Evolutionary conservation across 2,797 vertebrate genomes (phyloP).

Genomic region (Anableps anableps): DNA sequence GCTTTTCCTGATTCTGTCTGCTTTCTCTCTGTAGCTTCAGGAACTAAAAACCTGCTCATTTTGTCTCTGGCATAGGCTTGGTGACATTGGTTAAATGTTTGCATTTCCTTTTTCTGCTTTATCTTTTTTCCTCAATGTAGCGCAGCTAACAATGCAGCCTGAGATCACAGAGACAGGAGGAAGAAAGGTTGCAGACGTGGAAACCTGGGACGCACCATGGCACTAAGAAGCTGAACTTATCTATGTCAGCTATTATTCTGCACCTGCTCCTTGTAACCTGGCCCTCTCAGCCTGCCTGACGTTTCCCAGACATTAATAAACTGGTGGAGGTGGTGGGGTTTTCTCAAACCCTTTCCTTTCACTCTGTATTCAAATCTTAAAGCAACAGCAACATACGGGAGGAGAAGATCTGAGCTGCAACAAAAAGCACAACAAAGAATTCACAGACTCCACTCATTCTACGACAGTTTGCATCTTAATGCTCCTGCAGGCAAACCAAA

Average conservation of each 20-base stretch:
- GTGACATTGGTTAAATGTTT: too few relatives aligned
- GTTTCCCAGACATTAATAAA: slow-evolving; percentile 61
- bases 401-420: slow-evolving; percentile 22
- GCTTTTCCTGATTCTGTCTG: too few relatives aligned
- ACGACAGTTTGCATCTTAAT: slow-evolving; percentile 34
- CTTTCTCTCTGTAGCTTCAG: too few relatives aligned
- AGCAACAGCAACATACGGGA: slow-evolving; percentile 6
- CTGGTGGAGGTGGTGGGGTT: slow-evolving; percentile 20
- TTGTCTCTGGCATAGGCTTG: too few relatives aligned
- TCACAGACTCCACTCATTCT: slow-evolving; percentile 5
- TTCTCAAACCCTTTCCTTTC: slow-evolving; percentile 30
- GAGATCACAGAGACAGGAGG: background rate
- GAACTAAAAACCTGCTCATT: too few relatives aligned
- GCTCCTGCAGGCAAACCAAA: slow-evolving; percentile 32
- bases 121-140: too few relatives aligned
- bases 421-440: slow-evolving; percentile 26
- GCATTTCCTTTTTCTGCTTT: too few relatives aligned
- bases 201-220: slow-evolving; percentile 57
- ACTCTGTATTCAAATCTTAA: slow-evolving; percentile 44
- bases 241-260: slow-evolving; percentile 70
- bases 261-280: slow-evolving; percentile 56
- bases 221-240: slow-evolving; percentile 73
- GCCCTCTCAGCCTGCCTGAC: slow-evolving; percentile 23
- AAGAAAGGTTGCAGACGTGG: slow-evolving; percentile 29
- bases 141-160: background rate